A percentile compares a stretch with the other conserved stretches of the same genome.
Conservation (phyloP, 2,797 vertebrate genomes). For the Sternarchorhynchus goeldii region DNA sequence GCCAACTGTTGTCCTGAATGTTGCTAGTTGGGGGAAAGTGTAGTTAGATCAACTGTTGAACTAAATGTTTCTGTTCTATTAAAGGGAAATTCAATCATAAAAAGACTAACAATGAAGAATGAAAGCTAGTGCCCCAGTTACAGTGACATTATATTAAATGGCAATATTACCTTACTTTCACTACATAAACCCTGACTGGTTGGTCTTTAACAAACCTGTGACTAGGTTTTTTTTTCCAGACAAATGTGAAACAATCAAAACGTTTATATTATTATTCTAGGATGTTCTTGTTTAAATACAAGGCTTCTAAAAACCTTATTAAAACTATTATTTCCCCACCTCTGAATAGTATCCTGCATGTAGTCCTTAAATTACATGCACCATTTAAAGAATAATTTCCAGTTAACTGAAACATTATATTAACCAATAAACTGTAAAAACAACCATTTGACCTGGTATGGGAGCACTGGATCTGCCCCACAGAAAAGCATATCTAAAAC, state of each 20-base stretch:
- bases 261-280: no score
- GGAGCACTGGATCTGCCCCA: no score
- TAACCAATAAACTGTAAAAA: no score
- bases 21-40: conserved; percentile 59
- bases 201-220: not conserved
- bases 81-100: not conserved
- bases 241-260: not conserved
- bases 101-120: not conserved
- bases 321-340: no score
- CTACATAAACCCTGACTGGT: not conserved
- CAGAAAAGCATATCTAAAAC: no score
- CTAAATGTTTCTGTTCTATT: conserved; percentile 5
- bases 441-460: no score
- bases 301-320: no score
- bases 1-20: conserved; percentile 69
- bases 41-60: conserved; percentile 39
- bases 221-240: not conserved
- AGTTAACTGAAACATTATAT: no score
- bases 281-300: no score
- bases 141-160: not conserved
- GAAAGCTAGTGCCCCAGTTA: conserved; percentile 4
- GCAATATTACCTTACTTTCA: not conserved
- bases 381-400: no score
- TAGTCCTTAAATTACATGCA: no score
- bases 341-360: no score